Conservation (phyloP, 2,888 invertebrate genomes). For the Dicyrtoma fusca region DNA sequence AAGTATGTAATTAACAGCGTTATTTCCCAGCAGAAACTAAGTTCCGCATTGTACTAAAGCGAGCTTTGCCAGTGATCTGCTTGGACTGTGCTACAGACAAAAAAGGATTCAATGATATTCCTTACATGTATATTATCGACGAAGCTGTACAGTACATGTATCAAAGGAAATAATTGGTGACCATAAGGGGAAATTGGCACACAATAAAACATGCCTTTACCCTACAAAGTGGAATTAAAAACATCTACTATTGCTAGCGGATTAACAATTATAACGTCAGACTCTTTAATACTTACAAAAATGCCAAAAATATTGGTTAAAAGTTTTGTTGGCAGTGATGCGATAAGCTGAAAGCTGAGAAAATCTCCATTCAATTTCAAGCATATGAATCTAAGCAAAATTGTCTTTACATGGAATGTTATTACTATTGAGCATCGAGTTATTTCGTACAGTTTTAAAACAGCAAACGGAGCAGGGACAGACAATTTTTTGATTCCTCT, state of each 20-base stretch:
- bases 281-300: neutral
- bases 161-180: too few species aligned
- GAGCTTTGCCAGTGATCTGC: too few species aligned
- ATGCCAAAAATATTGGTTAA: conserved; percentile 10
- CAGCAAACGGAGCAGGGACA: neutral
- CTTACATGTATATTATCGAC: too few species aligned
- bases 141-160: too few species aligned
- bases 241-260: conserved; percentile 6
- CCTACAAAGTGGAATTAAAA: neutral
- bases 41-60: too few species aligned
- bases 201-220: neutral
- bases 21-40: too few species aligned
- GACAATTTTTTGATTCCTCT: conserved; percentile 1
- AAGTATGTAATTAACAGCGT: too few species aligned
- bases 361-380: neutral
- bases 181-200: neutral
- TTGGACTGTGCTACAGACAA: too few species aligned
- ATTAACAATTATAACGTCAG: neutral
- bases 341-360: neutral
- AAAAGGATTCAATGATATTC: too few species aligned
- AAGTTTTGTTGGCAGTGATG: neutral
- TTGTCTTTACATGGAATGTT: neutral
- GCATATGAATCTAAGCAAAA: neutral
- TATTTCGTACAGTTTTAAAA: conserved; percentile 7
- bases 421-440: neutral